Percentiles rank a stretch among this genome's conserved stretches.
phyloP scores from a whole-genome alignment of 1,140 invertebrate genomes.

The Neodiprion pinetum region DNA sequence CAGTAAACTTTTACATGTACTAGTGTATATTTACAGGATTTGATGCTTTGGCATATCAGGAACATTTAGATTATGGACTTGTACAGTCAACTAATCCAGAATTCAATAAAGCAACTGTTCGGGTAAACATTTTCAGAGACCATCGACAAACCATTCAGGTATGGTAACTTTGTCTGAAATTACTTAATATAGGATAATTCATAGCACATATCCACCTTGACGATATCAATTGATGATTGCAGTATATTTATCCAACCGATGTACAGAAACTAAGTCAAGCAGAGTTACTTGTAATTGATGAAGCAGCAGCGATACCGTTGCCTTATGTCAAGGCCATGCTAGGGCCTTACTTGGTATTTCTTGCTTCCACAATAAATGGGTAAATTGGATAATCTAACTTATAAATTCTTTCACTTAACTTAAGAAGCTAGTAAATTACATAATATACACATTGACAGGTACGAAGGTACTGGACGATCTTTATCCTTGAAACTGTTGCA shows the following conservation, averaged over 20 bases:
- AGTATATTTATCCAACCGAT: slow-evolving; percentile 96
- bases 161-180: slow-evolving; percentile 27
- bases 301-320: slow-evolving; percentile 98
- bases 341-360: slow-evolving; percentile 93
- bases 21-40: slow-evolving; percentile 69
- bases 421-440: neutral
- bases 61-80: slow-evolving; percentile 95
- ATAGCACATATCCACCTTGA: neutral
- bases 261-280: slow-evolving; percentile 89
- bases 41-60: slow-evolving; percentile 93
- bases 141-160: slow-evolving; percentile 98
- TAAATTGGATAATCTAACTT: slow-evolving; percentile 39
- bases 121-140: slow-evolving; percentile 90
- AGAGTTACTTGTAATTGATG: slow-evolving; percentile 96
- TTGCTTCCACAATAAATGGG: slow-evolving; percentile 97
- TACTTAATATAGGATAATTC: slow-evolving; percentile 24
- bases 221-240: slow-evolving; percentile 35
- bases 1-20: too few species aligned
- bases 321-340: slow-evolving; percentile 90
- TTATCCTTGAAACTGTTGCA: slow-evolving; percentile 95
- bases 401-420: slow-evolving; percentile 1
- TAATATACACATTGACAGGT: slow-evolving; percentile 60
- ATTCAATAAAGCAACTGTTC: slow-evolving; percentile 95
- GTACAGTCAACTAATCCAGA: slow-evolving; percentile 96
- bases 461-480: slow-evolving; percentile 98